These are phyloP conservation scores for Catocala sponsa DNA, from an alignment of 2,888 invertebrate genomes.

Conservation along the genomic window DNA sequence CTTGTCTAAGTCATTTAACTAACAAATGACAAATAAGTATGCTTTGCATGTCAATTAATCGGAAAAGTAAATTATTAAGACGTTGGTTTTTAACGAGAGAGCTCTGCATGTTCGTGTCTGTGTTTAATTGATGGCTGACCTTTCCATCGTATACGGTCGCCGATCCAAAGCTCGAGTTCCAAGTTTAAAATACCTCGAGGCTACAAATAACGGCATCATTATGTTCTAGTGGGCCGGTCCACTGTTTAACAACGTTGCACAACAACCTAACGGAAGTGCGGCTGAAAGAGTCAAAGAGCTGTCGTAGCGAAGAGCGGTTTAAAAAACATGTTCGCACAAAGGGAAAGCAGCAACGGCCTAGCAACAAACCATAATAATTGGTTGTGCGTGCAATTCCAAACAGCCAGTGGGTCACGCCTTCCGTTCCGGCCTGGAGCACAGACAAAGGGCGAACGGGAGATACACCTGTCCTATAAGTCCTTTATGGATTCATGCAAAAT, in stretches of 20 bases:
- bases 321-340: conserved; percentile 49
- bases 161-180: conserved; percentile 25
- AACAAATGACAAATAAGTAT: conserved; percentile 5
- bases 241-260: conserved; percentile 37
- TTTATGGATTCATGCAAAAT: conserved; percentile 36
- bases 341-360: conserved; percentile 49
- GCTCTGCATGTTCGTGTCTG: conserved; percentile 12
- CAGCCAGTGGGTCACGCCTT: conserved; percentile 54
- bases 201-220: conserved; percentile 43
- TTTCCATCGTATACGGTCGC: conserved; percentile 23
- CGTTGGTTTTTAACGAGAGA: not conserved
- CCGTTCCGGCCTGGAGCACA: conserved; percentile 53
- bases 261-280: conserved; percentile 45
- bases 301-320: conserved; percentile 42
- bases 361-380: conserved; percentile 48
- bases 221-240: conserved; percentile 25
- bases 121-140: conserved; percentile 37
- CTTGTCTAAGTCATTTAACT: conserved; percentile 1
- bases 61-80: conserved; percentile 2
- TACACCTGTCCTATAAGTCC: conserved; percentile 59
- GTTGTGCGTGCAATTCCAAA: conserved; percentile 54
- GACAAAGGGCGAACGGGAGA: conserved; percentile 52
- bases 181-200: conserved; percentile 46
- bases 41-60: conserved; percentile 1
- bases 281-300: conserved; percentile 37